A percentile compares a stretch with the other conserved stretches of the same genome.
phyloP scores from a whole-genome alignment of 2,888 invertebrate species.

The Hyles lineata region DNA sequence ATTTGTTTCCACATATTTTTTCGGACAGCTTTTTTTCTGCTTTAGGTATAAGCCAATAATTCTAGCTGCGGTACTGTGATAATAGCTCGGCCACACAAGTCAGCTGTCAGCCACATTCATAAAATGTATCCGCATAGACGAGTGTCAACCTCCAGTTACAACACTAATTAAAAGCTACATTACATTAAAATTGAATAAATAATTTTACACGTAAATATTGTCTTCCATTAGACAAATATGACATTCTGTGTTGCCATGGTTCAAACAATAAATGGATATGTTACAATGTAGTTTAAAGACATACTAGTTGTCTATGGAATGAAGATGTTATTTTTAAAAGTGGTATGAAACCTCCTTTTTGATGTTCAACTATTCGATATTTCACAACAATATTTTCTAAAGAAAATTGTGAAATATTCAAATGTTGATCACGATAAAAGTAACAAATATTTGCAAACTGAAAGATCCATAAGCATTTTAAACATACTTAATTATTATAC shows the following conservation, averaged over 20 bases:
- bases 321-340: not conserved
- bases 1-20: too few relatives aligned
- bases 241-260: slow-evolving; percentile 12
- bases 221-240: slow-evolving; percentile 15
- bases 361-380: not conserved
- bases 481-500: not conserved
- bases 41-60: not conserved
- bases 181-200: slow-evolving; percentile 25
- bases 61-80: not conserved
- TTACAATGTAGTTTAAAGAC: slow-evolving; percentile 21
- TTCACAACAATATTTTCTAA: slow-evolving; percentile 6
- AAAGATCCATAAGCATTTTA: not conserved
- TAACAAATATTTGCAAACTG: not conserved
- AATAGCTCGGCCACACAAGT: not conserved
- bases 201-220: slow-evolving; percentile 15
- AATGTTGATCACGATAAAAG: not conserved
- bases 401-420: not conserved
- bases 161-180: slow-evolving; percentile 18
- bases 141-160: too few relatives aligned
- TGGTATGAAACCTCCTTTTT: not conserved
- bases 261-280: slow-evolving; percentile 23
- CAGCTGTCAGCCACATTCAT: slow-evolving; percentile 17
- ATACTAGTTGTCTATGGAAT: slow-evolving; percentile 6
- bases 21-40: too few relatives aligned
- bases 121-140: slow-evolving; percentile 5